Percentiles rank a stretch among this genome's conserved stretches.
phyloP scores from a whole-genome alignment of 2,797 vertebrate genomes.

The Kryptolebias ocellatus region DNA sequence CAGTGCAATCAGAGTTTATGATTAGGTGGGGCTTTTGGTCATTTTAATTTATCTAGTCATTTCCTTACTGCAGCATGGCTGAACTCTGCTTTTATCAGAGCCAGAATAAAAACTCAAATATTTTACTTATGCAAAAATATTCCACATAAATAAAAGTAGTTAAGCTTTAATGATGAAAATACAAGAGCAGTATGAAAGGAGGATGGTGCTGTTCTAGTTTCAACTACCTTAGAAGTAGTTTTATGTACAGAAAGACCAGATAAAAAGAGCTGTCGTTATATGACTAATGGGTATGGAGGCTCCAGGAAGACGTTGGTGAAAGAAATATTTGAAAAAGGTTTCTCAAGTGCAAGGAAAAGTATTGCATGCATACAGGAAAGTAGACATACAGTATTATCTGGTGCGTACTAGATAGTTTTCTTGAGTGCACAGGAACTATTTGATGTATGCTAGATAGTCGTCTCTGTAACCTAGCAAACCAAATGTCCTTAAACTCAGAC shows the following conservation, averaged over 20 bases:
- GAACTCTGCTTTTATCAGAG: constrained; percentile 31
- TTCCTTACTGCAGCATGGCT: constrained; percentile 36
- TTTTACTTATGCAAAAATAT: neutral
- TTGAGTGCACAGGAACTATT: too few species aligned
- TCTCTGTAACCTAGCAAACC: too few species aligned
- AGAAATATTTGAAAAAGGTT: too few species aligned
- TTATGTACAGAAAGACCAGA: neutral
- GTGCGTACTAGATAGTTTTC: too few species aligned
- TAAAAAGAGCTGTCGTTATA: neutral
- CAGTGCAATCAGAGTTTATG: constrained; percentile 70
- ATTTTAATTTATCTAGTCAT: constrained; percentile 64
- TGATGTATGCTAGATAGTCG: too few species aligned
- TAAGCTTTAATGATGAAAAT: neutral
- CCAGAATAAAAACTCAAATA: neutral
- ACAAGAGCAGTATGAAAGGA: neutral
- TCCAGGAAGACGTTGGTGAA: too few species aligned
- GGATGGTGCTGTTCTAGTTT: neutral
- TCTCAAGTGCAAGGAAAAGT: too few species aligned
- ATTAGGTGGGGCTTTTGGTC: constrained; percentile 65
- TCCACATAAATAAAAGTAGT: neutral
- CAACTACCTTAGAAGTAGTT: neutral
- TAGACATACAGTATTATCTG: too few species aligned
- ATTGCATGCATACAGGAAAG: too few species aligned
- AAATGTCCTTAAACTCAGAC: too few species aligned
- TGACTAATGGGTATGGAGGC: too few species aligned